Evolutionary conservation across 1,140 invertebrate species (phyloP).

Genomic region (Meloidogyne hapla): DNA sequence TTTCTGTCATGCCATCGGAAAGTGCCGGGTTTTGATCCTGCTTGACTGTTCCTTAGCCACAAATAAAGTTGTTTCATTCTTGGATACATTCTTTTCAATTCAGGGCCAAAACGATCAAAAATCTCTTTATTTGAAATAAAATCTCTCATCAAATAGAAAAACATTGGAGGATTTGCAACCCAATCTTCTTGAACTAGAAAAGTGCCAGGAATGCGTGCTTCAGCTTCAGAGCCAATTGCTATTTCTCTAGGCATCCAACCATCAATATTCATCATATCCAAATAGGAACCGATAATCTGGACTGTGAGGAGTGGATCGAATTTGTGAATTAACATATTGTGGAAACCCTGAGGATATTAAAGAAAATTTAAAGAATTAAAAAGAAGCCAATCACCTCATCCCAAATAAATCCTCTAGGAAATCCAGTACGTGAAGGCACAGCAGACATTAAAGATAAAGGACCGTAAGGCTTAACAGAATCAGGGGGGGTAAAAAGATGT

Average conservation of each 20-base stretch:
- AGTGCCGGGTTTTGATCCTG: conserved; percentile 71
- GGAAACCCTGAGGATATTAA: conserved; percentile 85
- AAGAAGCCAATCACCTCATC: conserved; percentile 74
- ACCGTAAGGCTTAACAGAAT: conserved; percentile 75
- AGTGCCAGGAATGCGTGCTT: conserved; percentile 73
- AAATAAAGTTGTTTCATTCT: conserved; percentile 82
- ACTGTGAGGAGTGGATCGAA: conserved; percentile 77
- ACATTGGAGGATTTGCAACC: conserved; percentile 72
- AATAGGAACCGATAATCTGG: conserved; percentile 20
- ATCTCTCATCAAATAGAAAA: conserved; percentile 57
- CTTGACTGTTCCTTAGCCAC: conserved; percentile 91
- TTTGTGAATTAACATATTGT: conserved; percentile 81
- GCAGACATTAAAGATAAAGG: conserved; percentile 83
- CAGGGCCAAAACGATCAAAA: conserved; percentile 56
- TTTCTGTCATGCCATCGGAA: conserved; percentile 79
- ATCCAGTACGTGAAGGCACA: conserved; percentile 93
- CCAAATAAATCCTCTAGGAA: conserved; percentile 96
- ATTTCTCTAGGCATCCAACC: conserved; percentile 98
- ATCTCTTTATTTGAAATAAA: conserved; percentile 33
- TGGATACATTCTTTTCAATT: conserved; percentile 67
- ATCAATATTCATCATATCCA: conserved; percentile 78
- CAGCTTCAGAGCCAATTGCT: conserved; percentile 79
- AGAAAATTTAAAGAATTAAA: too few relatives aligned
- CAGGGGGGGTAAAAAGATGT: conserved; percentile 70
- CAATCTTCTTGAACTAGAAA: conserved; percentile 86